Percentiles rank a stretch among this genome's conserved stretches.
Conservation (phyloP, 2,113 vertebrate species). For the Oncorhynchus tshawytscha region DNA sequence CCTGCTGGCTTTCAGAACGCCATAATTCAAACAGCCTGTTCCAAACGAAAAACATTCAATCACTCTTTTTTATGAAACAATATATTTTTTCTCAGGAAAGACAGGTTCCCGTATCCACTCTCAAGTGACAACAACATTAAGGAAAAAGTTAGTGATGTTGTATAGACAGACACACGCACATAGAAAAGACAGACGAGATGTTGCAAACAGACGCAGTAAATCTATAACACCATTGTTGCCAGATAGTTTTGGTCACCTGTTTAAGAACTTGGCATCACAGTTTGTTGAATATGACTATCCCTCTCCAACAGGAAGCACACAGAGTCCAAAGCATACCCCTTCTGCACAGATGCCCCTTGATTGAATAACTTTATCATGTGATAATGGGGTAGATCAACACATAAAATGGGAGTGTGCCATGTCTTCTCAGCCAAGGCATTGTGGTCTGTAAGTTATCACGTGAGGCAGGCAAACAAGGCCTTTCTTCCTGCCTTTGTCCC, state of each 20-base stretch:
- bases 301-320: not conserved
- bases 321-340: not conserved
- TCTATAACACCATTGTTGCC: not conserved
- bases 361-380: conserved; percentile 5
- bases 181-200: not conserved
- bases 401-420: conserved; percentile 8
- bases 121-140: not conserved
- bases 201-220: not conserved
- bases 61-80: not conserved
- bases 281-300: not conserved
- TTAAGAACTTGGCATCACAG: too few species aligned
- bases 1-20: conserved; percentile 36
- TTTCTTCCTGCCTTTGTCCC: conserved; percentile 68
- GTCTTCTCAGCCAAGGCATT: conserved; percentile 14
- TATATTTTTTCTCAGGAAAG: not conserved
- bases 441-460: not conserved
- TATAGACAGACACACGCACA: not conserved
- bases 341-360: conserved; percentile 2
- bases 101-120: conserved; percentile 16
- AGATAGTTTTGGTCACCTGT: too few species aligned
- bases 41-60: conserved; percentile 38
- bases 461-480: conserved; percentile 38
- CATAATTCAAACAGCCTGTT: conserved; percentile 39
- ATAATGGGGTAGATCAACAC: not conserved
- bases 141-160: not conserved